These are phyloP conservation scores for Notospermus geniculatus DNA, from an alignment of 1,140 invertebrate genomes.

Conservation along the genomic window DNA sequence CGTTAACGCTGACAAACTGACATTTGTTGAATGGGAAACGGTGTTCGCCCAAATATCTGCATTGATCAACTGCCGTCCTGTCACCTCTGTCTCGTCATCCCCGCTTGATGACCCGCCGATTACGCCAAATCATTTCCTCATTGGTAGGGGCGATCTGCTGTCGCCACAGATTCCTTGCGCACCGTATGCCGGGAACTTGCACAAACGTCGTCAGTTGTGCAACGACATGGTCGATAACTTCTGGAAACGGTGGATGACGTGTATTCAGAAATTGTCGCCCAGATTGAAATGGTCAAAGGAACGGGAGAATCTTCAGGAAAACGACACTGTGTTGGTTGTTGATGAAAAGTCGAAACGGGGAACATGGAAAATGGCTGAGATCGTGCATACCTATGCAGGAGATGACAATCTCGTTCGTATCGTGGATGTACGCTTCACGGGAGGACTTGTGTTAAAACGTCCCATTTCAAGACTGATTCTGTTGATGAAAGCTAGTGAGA, in stretches of 20 bases:
- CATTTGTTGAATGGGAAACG: conserved; percentile 3
- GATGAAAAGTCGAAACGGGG: neutral
- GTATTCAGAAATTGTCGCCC: neutral
- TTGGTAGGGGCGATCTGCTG: neutral
- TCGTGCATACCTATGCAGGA: too few relatives aligned
- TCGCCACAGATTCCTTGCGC: neutral
- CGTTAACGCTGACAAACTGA: neutral
- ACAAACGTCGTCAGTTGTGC: neutral
- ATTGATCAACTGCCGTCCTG: neutral
- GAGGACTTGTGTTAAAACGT: too few relatives aligned
- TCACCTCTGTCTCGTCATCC: neutral
- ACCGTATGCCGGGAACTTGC: neutral
- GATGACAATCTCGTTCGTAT: too few relatives aligned
- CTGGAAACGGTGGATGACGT: neutral
- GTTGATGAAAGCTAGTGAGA: too few relatives aligned
- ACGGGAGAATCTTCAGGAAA: neutral
- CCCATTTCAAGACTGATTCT: too few relatives aligned
- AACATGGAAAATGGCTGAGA: neutral
- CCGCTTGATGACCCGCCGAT: neutral
- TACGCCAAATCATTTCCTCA: conserved; percentile 1
- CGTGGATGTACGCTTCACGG: too few relatives aligned
- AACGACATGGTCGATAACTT: neutral
- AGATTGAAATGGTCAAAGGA: neutral
- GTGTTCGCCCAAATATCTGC: neutral
- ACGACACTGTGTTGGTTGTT: neutral